Conservation (phyloP, 2,797 vertebrate species). For the Allobates femoralis region DNA sequence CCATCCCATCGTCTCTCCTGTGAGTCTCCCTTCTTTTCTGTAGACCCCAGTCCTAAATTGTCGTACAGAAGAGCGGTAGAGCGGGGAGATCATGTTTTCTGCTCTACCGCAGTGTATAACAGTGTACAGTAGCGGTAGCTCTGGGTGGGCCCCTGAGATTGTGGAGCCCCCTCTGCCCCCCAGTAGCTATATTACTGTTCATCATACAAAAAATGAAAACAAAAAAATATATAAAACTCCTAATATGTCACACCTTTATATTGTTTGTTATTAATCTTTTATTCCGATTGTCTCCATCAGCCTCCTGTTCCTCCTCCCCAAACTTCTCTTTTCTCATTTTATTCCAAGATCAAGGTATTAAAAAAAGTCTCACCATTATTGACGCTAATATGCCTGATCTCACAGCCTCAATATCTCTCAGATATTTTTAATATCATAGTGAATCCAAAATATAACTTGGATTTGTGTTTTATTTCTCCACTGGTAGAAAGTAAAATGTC, state of each 20-base stretch:
- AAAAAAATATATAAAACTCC: not conserved
- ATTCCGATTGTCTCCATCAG: not conserved
- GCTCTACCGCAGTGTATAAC: too few species aligned
- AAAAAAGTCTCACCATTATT: constrained; percentile 41
- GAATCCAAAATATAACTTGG: constrained; percentile 44
- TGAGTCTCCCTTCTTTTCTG: too few species aligned
- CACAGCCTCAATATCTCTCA: constrained; percentile 7
- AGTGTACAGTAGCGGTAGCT: too few species aligned
- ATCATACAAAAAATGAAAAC: too few species aligned
- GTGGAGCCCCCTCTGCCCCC: too few species aligned
- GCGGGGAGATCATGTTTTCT: too few species aligned
- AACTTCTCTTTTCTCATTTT: constrained; percentile 31
- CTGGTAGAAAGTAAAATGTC: constrained; percentile 33
- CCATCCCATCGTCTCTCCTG: too few species aligned
- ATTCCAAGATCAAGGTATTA: constrained; percentile 29
- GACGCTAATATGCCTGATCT: constrained; percentile 40
- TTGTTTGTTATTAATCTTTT: not conserved
- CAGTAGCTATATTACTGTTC: too few species aligned
- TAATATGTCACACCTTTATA: not conserved
- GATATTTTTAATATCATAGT: constrained; percentile 45
- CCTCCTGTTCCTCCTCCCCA: not conserved
- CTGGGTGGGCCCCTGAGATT: too few species aligned
- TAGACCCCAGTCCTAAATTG: too few species aligned
- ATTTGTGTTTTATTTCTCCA: constrained; percentile 41
- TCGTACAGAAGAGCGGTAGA: too few species aligned